Conservation (phyloP, 2,888 invertebrate species). For the Tinea pellionella region DNA sequence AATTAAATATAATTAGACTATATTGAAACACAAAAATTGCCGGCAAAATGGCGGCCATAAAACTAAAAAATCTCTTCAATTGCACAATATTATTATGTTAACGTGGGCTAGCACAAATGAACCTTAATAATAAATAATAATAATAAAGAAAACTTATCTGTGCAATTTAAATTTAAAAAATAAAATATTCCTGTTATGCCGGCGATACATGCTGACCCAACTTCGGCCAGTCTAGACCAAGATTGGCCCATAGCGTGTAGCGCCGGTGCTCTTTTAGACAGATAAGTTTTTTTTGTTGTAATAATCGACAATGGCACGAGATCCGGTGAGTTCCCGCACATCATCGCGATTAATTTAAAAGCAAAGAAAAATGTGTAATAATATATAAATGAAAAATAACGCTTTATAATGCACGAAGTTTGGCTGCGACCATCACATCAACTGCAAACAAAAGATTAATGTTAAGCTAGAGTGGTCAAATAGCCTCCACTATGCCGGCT, state of each 20-base stretch:
- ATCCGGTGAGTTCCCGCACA: background rate
- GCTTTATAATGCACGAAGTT: background rate
- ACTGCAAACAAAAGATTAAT: background rate
- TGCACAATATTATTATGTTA: background rate
- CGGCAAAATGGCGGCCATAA: background rate
- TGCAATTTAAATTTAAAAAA: no score
- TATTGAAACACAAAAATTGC: background rate
- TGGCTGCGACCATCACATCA: background rate
- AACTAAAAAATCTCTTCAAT: background rate
- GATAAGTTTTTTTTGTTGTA: background rate
- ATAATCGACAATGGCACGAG: background rate
- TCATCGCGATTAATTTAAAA: background rate
- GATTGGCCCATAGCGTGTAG: no score
- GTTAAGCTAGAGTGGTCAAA: no score
- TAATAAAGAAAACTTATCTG: background rate
- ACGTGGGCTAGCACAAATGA: slow-evolving; percentile 5
- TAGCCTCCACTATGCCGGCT: no score
- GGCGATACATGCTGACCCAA: no score
- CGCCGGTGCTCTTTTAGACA: background rate
- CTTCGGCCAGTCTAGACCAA: no score
- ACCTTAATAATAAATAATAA: background rate
- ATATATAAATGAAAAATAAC: background rate
- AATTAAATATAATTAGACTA: background rate
- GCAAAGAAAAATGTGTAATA: background rate
- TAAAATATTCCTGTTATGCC: no score